Conservation (phyloP, 1,140 invertebrate species). For the Macrobrachium rosenbergii region DNA sequence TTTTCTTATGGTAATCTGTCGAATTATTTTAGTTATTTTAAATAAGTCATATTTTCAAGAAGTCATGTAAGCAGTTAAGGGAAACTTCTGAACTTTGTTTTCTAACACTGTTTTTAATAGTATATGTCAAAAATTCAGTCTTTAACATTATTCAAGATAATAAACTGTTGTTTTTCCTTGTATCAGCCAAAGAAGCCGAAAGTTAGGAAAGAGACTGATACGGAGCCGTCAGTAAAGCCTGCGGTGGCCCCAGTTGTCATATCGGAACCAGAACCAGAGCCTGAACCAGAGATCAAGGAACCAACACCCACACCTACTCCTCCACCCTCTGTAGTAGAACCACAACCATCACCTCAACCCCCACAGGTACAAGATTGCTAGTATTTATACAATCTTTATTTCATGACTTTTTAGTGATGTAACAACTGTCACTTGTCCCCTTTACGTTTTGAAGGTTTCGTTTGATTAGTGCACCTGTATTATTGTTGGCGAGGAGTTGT, state of each 20-base stretch:
- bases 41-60: no score
- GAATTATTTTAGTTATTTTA: no score
- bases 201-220: conserved; percentile 31
- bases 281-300: neutral
- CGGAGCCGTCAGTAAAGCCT: neutral
- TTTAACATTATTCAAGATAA: neutral
- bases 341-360: conserved; percentile 35
- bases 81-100: no score
- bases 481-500: neutral
- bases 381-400: neutral
- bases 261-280: conserved; percentile 2
- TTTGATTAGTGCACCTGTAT: no score
- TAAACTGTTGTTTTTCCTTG: neutral
- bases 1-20: no score
- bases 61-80: no score
- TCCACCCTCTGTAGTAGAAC: neutral
- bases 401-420: neutral
- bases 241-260: conserved; percentile 21
- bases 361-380: conserved; percentile 20
- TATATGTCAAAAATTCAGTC: neutral
- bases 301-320: conserved; percentile 19
- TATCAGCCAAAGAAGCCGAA: conserved; percentile 43
- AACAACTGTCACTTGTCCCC: no score
- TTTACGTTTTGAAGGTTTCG: no score
- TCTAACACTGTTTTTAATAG: no score